A percentile compares a stretch with the other conserved stretches of the same genome.
Evolutionary conservation across 1,140 invertebrate genomes (phyloP).

Genomic region (Zaprionus ghesquierei): DNA sequence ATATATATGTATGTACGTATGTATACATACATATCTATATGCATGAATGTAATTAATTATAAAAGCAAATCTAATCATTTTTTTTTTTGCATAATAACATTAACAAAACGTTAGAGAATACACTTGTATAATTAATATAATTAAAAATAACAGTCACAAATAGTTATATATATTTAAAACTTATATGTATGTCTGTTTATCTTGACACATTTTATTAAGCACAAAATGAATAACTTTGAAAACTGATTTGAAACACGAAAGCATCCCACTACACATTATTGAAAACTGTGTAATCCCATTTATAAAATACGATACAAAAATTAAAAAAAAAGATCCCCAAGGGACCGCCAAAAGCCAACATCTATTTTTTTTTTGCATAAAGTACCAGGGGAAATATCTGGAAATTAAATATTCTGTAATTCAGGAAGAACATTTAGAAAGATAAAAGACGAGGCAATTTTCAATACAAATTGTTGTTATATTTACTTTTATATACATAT

Average conservation of each 20-base stretch:
- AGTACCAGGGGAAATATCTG: too few species aligned
- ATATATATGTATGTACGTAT: slow-evolving; percentile 9
- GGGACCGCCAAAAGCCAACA: slow-evolving; percentile 59
- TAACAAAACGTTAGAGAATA: slow-evolving; percentile 32
- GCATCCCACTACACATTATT: slow-evolving; percentile 42
- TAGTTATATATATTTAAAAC: slow-evolving; percentile 28
- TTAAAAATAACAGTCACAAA: slow-evolving; percentile 39
- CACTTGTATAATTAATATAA: slow-evolving; percentile 51
- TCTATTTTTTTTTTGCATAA: slow-evolving; percentile 3
- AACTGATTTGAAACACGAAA: slow-evolving; percentile 38
- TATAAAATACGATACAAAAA: slow-evolving; percentile 54
- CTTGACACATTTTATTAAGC: slow-evolving; percentile 53
- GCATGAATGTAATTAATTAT: slow-evolving; percentile 54
- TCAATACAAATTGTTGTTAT: background rate
- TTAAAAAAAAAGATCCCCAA: slow-evolving; percentile 70
- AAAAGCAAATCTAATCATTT: slow-evolving; percentile 49
- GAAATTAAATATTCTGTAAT: too few species aligned
- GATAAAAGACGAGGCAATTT: background rate
- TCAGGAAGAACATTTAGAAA: background rate
- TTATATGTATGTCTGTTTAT: slow-evolving; percentile 33
- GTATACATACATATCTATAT: slow-evolving; percentile 27
- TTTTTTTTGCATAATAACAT: slow-evolving; percentile 34
- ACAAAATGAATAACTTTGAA: slow-evolving; percentile 38
- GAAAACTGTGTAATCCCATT: slow-evolving; percentile 67
- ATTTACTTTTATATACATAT: background rate